Evolutionary conservation across 2,888 invertebrate genomes (phyloP).

Genomic region (Zhuqinia jingwanae): DNA sequence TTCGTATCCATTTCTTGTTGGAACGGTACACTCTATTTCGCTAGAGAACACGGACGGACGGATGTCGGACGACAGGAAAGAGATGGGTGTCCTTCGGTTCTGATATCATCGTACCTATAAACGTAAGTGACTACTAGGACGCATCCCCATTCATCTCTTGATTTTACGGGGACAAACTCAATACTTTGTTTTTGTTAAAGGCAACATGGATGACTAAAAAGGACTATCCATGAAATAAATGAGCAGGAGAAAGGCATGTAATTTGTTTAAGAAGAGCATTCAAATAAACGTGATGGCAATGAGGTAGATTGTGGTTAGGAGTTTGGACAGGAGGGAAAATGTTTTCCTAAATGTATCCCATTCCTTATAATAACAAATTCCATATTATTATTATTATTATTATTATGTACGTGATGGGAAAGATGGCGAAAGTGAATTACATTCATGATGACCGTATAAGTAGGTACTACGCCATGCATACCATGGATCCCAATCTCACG

Average conservation of each 20-base stretch:
- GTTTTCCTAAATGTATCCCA: too few relatives aligned
- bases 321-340: neutral
- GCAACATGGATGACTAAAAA: neutral
- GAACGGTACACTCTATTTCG: neutral
- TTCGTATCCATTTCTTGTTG: neutral
- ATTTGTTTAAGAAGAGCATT: neutral
- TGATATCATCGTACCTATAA: too few relatives aligned
- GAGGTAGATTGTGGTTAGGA: neutral
- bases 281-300: slow-evolving; percentile 11
- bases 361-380: too few relatives aligned
- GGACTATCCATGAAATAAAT: slow-evolving; percentile 3
- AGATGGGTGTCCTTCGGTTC: neutral
- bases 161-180: neutral
- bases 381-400: too few relatives aligned
- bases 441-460: too few relatives aligned
- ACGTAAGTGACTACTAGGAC: too few relatives aligned
- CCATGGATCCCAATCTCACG: too few relatives aligned
- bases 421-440: neutral
- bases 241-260: slow-evolving; percentile 7
- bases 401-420: too few relatives aligned
- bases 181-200: neutral
- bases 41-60: neutral
- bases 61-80: neutral
- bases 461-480: too few relatives aligned
- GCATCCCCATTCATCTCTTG: neutral